Evolutionary conservation across 2,888 invertebrate genomes (phyloP), one percentile per base, ranked within the genome.

Genomic region (Palloptera scutellata): DNA sequence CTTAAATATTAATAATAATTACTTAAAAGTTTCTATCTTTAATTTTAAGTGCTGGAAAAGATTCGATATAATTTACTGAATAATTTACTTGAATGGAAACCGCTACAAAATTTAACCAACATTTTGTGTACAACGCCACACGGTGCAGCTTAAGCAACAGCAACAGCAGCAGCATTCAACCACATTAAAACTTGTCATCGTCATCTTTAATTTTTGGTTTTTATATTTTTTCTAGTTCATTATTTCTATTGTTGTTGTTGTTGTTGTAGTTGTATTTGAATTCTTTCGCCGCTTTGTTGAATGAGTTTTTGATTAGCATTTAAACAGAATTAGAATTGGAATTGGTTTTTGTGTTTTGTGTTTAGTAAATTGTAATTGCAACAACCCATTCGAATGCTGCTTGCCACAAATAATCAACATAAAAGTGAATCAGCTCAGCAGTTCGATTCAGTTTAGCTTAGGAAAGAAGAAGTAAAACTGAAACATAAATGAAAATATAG

Each of bases 241-340:
- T 13, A 13, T n/a, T 48, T n/a, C n/a, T 48, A 5, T 48, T 48
- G 1, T 15, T 48, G 48, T 54, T 60, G 57, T 41, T 30, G 20
- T 17, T 54, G 17, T 20, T 43, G 40, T 10, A n/a, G n/a, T 13
- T 12, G 41, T n/a, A 41, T 51, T 53, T 52, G 58, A 11, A 1
- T 52, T 51, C 10, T 41, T 8, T 52, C 20, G 41, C 12, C 58
- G 52, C 40, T 63, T 54, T 41, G 55, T 67, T 43, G 19, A 42
- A 45, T 61, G 42, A 61, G 42, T 53, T 52, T 41, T 41, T 48
- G 61, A 64, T 68, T 68, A 45, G 61, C 58, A 52, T 15, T 45
- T 53, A 30, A 30, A 30, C 30, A 6, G 64, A 68, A n/a, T n/a
- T n/a, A n/a, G n/a, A 68, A 68, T 68, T 68, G 64, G 61, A 64